Conservation (phyloP, 2,797 vertebrate genomes). For the Hapalemur alaotrensis region DNA sequence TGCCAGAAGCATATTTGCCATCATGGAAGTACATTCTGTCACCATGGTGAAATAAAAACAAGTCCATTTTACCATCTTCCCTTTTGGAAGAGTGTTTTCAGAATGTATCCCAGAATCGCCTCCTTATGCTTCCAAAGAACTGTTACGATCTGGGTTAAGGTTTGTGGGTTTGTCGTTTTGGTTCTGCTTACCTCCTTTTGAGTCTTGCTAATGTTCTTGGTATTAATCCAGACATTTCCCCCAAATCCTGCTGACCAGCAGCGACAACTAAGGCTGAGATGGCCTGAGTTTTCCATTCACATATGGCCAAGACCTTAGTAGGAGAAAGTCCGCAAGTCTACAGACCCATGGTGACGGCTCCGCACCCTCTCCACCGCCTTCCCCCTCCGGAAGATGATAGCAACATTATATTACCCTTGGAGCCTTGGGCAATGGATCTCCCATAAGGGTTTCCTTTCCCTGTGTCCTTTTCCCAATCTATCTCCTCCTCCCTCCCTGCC, state of each 20-base stretch:
- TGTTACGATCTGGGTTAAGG: slow-evolving; percentile 27
- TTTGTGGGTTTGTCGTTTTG: slow-evolving; percentile 50
- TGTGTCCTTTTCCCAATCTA: background rate
- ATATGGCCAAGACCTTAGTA: background rate
- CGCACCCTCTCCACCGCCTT: too few species aligned
- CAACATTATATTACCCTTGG: accelerated
- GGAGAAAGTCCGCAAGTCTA: background rate
- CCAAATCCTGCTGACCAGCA: slow-evolving; percentile 37
- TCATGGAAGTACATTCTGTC: background rate
- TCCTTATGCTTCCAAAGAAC: slow-evolving; percentile 46
- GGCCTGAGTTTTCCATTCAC: background rate
- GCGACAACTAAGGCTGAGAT: slow-evolving; percentile 46
- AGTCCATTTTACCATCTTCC: slow-evolving; percentile 43
- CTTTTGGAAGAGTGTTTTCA: slow-evolving; percentile 37
- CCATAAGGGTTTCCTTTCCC: background rate
- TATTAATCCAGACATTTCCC: background rate
- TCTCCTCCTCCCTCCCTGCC: background rate
- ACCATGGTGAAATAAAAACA: slow-evolving; percentile 6
- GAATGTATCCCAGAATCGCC: slow-evolving; percentile 47
- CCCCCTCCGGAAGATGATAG: background rate
- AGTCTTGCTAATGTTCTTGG: background rate
- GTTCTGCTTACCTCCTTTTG: slow-evolving; percentile 31
- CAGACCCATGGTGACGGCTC: background rate
- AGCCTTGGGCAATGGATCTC: background rate
- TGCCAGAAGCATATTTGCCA: slow-evolving; percentile 33